Base-by-base conservation (phyloP, 2,113 vertebrate species). In the Helogale parvula region DNA sequence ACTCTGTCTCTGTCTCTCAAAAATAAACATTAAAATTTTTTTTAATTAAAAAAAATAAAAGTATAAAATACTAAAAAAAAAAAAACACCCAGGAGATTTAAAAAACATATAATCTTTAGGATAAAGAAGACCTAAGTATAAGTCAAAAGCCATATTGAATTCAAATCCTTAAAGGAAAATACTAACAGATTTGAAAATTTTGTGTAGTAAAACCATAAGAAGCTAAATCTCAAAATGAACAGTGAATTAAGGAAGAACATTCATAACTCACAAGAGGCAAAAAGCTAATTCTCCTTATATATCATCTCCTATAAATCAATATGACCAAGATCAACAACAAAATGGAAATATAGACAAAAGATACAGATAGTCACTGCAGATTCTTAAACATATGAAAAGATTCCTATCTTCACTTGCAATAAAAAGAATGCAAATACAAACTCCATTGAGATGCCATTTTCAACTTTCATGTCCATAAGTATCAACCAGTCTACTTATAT, bases 321-420 rank as follows among this genome's bases (percentile, higher is more conserved):
- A 94, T n/a, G 50, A 50, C 45, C 29, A 17, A 35, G 15, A 68
- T 45, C 89, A 83, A 52, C 3, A 35, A 27, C 11, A 16, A 89
- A 57, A 66, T 57, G 35, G 41, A 57, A 83, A 84, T 57, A 33
- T 45, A 9, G 38, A 21, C 31, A 41, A 68, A 71, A 11, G 2
- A 45, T 76, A 38, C 31, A 81, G 38, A 54, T 31, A 29, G 27
- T 90, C 52, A 93, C 23, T 79, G 4, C 12, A 69, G 57, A 82
- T 86, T 96, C 72, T 93, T 81, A 68, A 80, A 41, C 54, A 60
- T 60, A 74, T 47, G 8, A 94, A 93, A 86, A 47, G 29, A n/a
- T 38, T 9, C 11, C n/a, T 45, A 68, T 41, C 71, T 10, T 95
- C 41, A 50, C 21, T 88, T 74, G 50, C 14, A n/a, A 11, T 50